Evolutionary conservation across 2,797 vertebrate species (phyloP).

Genomic region (Neosalanx taihuensis): DNA sequence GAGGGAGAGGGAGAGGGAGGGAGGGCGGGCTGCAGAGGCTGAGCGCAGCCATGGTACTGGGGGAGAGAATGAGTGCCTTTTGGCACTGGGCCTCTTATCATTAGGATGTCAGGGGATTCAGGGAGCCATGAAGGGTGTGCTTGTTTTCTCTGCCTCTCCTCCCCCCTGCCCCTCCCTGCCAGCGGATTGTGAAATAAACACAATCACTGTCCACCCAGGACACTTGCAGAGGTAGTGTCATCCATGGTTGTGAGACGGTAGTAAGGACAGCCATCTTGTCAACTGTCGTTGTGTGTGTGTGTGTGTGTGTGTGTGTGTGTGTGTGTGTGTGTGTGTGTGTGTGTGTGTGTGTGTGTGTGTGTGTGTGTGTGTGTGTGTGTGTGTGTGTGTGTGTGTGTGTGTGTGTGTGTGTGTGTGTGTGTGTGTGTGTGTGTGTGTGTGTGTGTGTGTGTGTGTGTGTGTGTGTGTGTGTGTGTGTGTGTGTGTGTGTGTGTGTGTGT

Average conservation of each 20-base stretch:
- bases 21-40: background rate
- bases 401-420: too few species aligned
- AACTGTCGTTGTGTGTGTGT: background rate
- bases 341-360: too few species aligned
- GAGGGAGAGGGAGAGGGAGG: background rate
- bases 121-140: conserved; percentile 9
- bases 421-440: too few species aligned
- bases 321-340: too few species aligned
- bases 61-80: conserved; percentile 1
- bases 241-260: background rate
- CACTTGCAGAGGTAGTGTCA: background rate
- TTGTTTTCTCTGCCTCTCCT: background rate
- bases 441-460: too few species aligned
- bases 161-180: background rate
- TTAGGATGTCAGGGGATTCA: background rate
- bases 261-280: background rate
- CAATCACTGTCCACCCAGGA: too few species aligned
- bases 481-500: too few species aligned
- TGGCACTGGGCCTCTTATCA: background rate
- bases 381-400: too few species aligned
- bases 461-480: too few species aligned
- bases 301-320: too few species aligned
- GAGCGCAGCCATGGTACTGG: background rate
- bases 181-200: too few species aligned
- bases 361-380: too few species aligned